Evolutionary conservation across 2,797 vertebrate genomes (phyloP), one percentile per base, ranked within the genome.

Genomic region (Malurus leucopterus): DNA sequence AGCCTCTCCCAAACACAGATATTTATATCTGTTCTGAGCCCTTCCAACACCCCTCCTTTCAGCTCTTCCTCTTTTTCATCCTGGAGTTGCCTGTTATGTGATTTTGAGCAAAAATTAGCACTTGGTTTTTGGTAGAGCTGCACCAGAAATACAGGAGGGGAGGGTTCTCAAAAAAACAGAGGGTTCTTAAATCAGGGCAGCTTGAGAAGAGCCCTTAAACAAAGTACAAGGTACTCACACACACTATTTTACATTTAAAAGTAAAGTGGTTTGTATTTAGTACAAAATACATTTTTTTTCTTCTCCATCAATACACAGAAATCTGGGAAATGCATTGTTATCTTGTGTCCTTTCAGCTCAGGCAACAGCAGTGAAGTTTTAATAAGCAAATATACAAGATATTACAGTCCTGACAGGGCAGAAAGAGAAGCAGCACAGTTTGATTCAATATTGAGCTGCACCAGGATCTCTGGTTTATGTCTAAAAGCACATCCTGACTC

Each of bases 261-360:
- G 62, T 55, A 13, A 89, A 85, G 16, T 62, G 22, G 5, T 86
- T 64, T 84, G 53, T 78, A 78, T 86, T 92, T 88, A 86, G 78
- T 82, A 95, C 24, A 94, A 94, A 94, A 89, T 68, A 81, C 76
- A 64, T 64, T 82, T 72, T 62, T 34, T 20, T 70, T 47, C 75
- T 62, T 15, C 13, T 92, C 65, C 43, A 73, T 43, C 50, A 62
- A 22, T 43, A 70, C 34, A 81, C 8, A 93, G 38, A 87, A 75
- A 76, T 12, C 29, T 38, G 50, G 53, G 40, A 76, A 79, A 76
- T 13, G 22, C 44, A 84, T 55, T 70, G 57, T 24, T 78, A 43
- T 7, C 36, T 62, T 63, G 9, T 47, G 82, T 46, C 46, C 61
- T 70, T 81, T 73, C 82, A 91, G 69, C 22, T 90, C 26, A 92